Conservation (phyloP, 2,113 vertebrate species). For the Chaenogobius annularis region DNA sequence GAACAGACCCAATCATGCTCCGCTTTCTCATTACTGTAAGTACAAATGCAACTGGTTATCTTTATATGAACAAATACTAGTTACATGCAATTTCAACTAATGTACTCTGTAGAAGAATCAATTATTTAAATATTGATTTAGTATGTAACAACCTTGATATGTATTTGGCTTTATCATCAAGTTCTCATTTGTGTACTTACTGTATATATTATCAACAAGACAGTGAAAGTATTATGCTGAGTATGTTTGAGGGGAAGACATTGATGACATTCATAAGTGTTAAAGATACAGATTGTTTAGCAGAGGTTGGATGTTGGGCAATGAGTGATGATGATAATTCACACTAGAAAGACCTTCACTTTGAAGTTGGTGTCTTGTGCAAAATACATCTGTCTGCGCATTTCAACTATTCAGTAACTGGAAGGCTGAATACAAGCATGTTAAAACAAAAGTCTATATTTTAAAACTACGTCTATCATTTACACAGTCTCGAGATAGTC, state of each 20-base stretch:
- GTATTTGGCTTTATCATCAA: neutral
- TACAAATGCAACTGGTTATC: neutral
- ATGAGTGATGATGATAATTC: neutral
- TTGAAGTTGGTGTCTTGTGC: neutral
- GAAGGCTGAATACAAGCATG: conserved; percentile 3
- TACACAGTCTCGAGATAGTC: neutral
- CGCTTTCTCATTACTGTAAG: neutral
- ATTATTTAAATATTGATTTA: neutral
- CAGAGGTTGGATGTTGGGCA: neutral
- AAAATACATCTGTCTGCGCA: neutral
- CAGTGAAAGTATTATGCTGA: too few species aligned
- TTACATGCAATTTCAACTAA: neutral
- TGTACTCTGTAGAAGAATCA: neutral
- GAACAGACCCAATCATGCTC: neutral
- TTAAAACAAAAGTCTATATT: neutral
- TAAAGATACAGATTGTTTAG: neutral
- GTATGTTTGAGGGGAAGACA: neutral
- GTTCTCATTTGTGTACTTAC: neutral
- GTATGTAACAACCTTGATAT: neutral
- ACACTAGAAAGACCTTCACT: too few species aligned
- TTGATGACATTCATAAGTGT: neutral
- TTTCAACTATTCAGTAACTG: conserved; percentile 7
- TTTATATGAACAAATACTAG: neutral
- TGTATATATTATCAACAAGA: too few species aligned
- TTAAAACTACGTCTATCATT: neutral